Base-by-base conservation (phyloP, 2,797 vertebrate species). In the Aythya fuligula region DNA sequence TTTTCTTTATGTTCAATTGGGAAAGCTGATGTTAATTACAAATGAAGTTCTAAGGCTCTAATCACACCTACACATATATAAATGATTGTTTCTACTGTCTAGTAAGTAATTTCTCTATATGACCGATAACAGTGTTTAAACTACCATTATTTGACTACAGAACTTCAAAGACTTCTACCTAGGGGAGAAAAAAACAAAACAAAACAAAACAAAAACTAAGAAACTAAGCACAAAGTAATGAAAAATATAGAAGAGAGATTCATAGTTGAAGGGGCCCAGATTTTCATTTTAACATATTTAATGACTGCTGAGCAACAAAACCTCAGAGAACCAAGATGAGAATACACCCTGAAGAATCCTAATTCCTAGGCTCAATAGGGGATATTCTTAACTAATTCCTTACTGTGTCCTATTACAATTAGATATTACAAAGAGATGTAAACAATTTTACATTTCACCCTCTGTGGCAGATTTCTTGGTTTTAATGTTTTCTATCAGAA, bases 401-500 rank as follows among this genome's bases (percentile, higher is more conserved):
- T 89, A 94, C 71, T 85, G 66, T 82, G 79, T 91, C 86, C 75
- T 93, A 39, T 90, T 96, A 89, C 18, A 76, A 61, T 61, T 85
- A 93, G 60, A 61, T 83, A 94, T 73, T 70, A 97, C n/a, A 79
- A 90, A 89, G 56, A 81, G 34, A 92, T 66, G 53, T 87, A 96
- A 97, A 97, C 4, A 57, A 78, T 93, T 96, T 65, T 90, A 87
- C 60, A 95, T 96, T 96, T 97, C 89, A 96, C 75, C 67, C 53
- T 94, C 85, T 74, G 54, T 64, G 73, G 61, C 65, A 89, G 88
- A 89, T 95, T 95, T 96, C 75, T 96, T 93, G 60, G 11, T 78
- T 97, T 96, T 93, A 96, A 56, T 69, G 79, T 56, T 91, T 95
- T 97, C 94, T 96, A 85, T 97, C 77, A 82, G 74, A 97, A 97